A percentile compares a stretch with the other conserved stretches of the same genome.
These are phyloP conservation scores for Ptyas mucosa DNA, from an alignment of 2,113 vertebrate species.

Conservation along the genomic window DNA sequence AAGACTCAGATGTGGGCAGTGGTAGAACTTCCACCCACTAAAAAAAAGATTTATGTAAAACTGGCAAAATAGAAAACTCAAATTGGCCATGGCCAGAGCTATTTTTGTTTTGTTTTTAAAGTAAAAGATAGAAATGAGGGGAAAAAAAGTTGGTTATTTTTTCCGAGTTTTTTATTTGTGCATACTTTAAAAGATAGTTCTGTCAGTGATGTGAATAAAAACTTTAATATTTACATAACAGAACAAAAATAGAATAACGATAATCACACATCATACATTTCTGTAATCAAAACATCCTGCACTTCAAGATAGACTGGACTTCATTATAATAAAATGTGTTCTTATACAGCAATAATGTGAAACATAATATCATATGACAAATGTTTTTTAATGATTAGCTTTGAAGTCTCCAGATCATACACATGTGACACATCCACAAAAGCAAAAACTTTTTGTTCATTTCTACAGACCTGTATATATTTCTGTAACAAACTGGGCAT, in stretches of 20 bases:
- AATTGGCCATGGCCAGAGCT: not conserved
- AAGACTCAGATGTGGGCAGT: not conserved
- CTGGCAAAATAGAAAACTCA: not conserved
- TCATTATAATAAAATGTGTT: not conserved
- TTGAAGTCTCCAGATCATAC: not conserved
- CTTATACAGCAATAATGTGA: not conserved
- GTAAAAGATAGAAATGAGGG: not conserved
- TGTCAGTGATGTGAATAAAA: not conserved
- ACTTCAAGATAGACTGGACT: not conserved
- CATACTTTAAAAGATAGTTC: not conserved
- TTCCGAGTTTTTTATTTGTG: not conserved
- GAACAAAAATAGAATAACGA: not conserved
- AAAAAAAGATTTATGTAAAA: not conserved
- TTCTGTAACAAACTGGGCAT: not conserved
- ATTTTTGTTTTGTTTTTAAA: not conserved
- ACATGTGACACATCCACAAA: not conserved
- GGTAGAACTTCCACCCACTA: slow-evolving; percentile 9
- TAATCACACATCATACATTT: not conserved
- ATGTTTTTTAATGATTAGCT: not conserved
- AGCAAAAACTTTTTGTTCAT: not conserved
- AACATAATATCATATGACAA: not conserved
- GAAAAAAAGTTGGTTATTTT: not conserved
- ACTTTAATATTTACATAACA: not conserved
- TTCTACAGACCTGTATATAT: not conserved
- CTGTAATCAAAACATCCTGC: not conserved